Evolutionary conservation across 1,140 invertebrate genomes (phyloP), one percentile per base, ranked within the genome.

Genomic region (Hycleus phaleratus): DNA sequence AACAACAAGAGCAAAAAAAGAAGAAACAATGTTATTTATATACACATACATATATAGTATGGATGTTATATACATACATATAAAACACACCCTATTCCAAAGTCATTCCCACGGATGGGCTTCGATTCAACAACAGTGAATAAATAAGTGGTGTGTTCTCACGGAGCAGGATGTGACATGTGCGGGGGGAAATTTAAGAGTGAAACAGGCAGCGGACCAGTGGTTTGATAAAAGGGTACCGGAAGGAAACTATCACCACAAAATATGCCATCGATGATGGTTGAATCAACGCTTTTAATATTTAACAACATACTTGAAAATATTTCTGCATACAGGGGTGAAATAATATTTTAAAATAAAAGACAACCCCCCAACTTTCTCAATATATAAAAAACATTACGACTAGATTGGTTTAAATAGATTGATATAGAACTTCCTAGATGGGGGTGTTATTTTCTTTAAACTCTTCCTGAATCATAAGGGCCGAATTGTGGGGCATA

Each of bases 61-160:
- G 7, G 32, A 32, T 32, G 32, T 32, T 32, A 4, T 5, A 32
- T 7, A 52, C 51, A 53, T 45, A 52, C 51, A 53, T 45, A 53
- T 53, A 53, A 53, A 53, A 53, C 51, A 53, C 51, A 53, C 51
- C 51, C 51, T 53, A 53, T 44, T 46, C 32, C 43, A 42, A 53
- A 53, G 51, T 53, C 51, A 53, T 53, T 53, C 51, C 51, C 51
- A 53, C 51, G 51, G 51, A 53, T 53, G 51, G 51, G 51, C 46
- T 53, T 53, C 51, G 46, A 45, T 52, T 44, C 49, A 50, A 40
- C 32, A 32, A 32, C 49, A 50, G 49, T 50, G 50, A 52, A 52
- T 45, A 32, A 32, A 32, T 32, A 32, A 55, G 52, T 55, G 52
- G 52, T 55, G 52, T 32, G 52, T 55, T 55, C 52, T 55, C 52